A percentile compares a stretch with the other conserved stretches of the same genome.
phyloP scores from a whole-genome alignment of 2,797 vertebrate genomes.

The Pteropus rufus region DNA sequence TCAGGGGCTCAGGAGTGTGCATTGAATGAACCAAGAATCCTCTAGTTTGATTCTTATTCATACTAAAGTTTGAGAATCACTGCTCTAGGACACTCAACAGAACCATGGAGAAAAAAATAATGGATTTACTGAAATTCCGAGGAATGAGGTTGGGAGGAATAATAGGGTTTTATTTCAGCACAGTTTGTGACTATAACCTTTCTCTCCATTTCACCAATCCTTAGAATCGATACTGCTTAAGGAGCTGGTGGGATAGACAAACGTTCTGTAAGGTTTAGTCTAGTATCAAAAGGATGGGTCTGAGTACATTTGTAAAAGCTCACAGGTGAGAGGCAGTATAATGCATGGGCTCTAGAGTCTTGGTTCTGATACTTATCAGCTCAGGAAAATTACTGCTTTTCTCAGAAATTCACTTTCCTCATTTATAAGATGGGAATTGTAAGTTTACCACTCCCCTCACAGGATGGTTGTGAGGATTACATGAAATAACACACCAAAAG shows the following conservation, averaged over 20 bases:
- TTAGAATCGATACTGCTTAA: neutral
- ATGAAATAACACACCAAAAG: neutral
- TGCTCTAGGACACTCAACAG: neutral
- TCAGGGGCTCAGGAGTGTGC: neutral
- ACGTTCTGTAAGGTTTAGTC: neutral
- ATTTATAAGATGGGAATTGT: neutral
- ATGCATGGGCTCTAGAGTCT: neutral
- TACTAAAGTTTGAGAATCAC: neutral
- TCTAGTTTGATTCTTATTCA: neutral
- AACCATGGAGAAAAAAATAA: neutral
- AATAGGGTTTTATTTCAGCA: neutral
- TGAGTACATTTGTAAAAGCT: neutral
- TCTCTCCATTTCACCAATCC: neutral
- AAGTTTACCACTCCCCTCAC: neutral
- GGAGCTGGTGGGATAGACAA: neutral
- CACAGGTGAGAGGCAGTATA: accelerated
- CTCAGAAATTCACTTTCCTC: neutral
- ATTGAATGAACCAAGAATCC: neutral
- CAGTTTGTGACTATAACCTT: neutral
- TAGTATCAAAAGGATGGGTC: neutral
- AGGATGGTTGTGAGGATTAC: neutral
- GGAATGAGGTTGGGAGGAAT: neutral
- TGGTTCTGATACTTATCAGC: neutral
- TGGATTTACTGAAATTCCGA: neutral
- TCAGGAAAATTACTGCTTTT: neutral